A percentile compares a stretch with the other conserved stretches of the same genome.
These are phyloP conservation scores for Distichodus sexfasciatus DNA, from an alignment of 2,797 vertebrate genomes.

Conservation along the genomic window DNA sequence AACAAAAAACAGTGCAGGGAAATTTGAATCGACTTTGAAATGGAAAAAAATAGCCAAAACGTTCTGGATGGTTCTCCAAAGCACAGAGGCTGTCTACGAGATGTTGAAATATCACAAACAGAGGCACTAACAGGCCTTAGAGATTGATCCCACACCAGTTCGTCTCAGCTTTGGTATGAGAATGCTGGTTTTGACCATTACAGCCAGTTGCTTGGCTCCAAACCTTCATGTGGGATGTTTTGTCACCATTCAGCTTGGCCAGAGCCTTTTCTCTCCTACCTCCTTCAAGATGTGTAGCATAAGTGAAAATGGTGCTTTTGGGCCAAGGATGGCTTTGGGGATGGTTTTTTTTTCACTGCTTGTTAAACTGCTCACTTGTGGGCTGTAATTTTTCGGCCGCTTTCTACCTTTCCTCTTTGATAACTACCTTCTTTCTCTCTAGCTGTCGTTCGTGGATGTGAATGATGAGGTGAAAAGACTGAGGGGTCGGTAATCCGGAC, in stretches of 20 bases:
- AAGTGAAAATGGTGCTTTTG: conserved; percentile 15
- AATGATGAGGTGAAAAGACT: conserved; percentile 18
- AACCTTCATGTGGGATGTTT: neutral
- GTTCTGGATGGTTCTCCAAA: conserved; percentile 6
- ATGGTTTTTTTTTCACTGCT: neutral
- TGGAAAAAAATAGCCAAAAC: conserved; percentile 30
- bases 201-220: conserved; percentile 29
- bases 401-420: conserved; percentile 4
- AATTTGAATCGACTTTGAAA: neutral
- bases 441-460: conserved; percentile 24
- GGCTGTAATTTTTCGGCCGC: neutral
- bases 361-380: no score
- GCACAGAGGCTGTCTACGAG: neutral
- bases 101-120: no score
- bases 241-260: neutral
- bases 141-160: no score
- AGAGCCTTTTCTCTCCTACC: conserved; percentile 30
- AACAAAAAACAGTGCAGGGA: conserved; percentile 36
- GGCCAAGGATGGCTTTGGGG: conserved; percentile 9
- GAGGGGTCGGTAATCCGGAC: neutral
- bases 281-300: conserved; percentile 42
- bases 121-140: no score
- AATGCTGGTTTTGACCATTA: conserved; percentile 8
- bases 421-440: neutral
- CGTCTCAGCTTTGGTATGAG: no score